Evolutionary conservation across 2,113 vertebrate genomes (phyloP).

Genomic region (Eurystomus gularis): DNA sequence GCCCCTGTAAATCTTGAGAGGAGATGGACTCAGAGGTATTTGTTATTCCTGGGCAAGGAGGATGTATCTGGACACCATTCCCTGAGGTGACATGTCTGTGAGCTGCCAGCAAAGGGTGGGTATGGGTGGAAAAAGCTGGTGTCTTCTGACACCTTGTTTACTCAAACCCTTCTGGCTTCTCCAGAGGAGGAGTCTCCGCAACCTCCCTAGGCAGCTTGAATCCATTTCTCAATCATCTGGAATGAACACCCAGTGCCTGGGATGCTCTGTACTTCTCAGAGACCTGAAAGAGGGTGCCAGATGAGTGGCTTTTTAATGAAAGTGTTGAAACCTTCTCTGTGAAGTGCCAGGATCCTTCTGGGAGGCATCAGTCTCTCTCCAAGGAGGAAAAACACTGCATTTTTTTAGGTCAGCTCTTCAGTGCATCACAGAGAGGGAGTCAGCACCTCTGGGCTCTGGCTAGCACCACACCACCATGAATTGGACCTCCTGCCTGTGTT

Average conservation of each 20-base stretch:
- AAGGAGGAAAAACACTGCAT: rapidly evolving
- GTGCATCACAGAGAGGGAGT: neutral
- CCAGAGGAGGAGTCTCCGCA: too few species aligned
- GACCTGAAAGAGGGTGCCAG: neutral
- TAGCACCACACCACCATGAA: neutral
- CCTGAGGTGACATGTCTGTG: neutral
- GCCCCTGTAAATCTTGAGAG: neutral
- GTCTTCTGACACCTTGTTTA: neutral
- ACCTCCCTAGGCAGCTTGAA: too few species aligned
- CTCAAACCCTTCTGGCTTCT: neutral
- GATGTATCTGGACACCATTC: neutral
- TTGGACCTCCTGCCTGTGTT: neutral
- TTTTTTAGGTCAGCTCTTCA: neutral
- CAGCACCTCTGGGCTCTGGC: neutral
- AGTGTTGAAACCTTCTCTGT: neutral
- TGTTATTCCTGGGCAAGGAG: neutral
- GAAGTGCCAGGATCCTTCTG: neutral
- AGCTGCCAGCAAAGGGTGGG: neutral
- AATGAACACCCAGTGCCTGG: neutral
- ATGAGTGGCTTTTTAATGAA: neutral
- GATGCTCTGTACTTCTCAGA: neutral
- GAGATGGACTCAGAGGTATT: neutral
- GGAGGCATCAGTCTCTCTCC: neutral
- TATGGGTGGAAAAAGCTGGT: neutral
- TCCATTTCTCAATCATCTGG: neutral